Base-by-base conservation (phyloP, 2,113 vertebrate genomes). In the Chitala chitala region DNA sequence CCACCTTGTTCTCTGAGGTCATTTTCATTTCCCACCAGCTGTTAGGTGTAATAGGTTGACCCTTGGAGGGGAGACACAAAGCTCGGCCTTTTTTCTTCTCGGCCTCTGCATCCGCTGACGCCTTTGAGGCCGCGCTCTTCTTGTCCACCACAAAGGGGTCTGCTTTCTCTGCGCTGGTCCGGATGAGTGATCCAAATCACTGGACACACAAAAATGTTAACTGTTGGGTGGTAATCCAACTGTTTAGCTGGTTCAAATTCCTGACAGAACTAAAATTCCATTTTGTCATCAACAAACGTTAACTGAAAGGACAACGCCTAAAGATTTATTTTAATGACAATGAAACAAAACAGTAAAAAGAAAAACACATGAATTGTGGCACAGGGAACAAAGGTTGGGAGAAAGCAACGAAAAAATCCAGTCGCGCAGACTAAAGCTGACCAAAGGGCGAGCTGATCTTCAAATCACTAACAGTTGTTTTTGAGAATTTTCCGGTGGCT, bases 21-120 rank as follows among this genome's bases (percentile, higher is more conserved):
- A 63, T 87, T 94, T 94, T 94, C 90, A 93, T 93, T 92, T 94
- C 91, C 92, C 91, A 93, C 90, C 91, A 93, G 91, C 90, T 92
- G 91, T 92, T 93, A 90, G 82, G 85, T 87, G 93, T 88, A 84
- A 91, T 89, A 92, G 86, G 86, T 89, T 84, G 84, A 87, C 85
- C 89, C 85, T 89, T 17, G 90, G 90, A 89, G 15, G 7, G 89
- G 82, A 81, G 78, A 85, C 87, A 89, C 84, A 87, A 84, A 84
- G 82, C 87, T 48, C 82, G 82, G 89, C 88, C 42, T 46, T 55
- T 44, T 64, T 85, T 81, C 69, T 15, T 78, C 59, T 55, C 42
- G 56, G 38, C 61, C 13, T 24, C 10, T 44, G 36, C 24, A 36
- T 44, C 53, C 50, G 40, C 55, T 42, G 15, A 5, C 15, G 7